Evolutionary conservation across 2,113 vertebrate species (phyloP).

Genomic region (Diadophis punctatus): DNA sequence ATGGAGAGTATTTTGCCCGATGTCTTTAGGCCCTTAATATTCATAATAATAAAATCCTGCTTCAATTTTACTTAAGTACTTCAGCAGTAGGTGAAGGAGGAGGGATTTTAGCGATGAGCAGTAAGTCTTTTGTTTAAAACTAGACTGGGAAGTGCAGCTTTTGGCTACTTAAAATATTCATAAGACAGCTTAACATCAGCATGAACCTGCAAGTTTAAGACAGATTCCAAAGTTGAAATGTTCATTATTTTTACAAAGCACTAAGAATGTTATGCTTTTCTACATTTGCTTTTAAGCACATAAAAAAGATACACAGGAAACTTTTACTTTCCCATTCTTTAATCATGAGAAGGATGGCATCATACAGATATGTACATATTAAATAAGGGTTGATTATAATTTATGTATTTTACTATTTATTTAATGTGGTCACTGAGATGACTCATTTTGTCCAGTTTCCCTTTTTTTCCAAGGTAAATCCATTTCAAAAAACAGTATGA

Average conservation of each 20-base stretch:
- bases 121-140: slow-evolving; percentile 41
- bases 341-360: neutral
- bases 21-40: slow-evolving; percentile 26
- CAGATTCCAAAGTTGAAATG: slow-evolving; percentile 30
- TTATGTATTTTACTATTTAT: neutral
- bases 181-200: slow-evolving; percentile 34
- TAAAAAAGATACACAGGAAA: neutral
- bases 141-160: neutral
- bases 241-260: slow-evolving; percentile 13
- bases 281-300: neutral
- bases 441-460: neutral
- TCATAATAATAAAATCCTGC: slow-evolving; percentile 38
- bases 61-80: slow-evolving; percentile 32
- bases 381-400: neutral
- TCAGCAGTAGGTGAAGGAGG: slow-evolving; percentile 28
- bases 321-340: neutral
- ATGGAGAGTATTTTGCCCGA: slow-evolving; percentile 43
- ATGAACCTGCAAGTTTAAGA: slow-evolving; percentile 33
- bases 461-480: neutral
- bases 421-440: neutral
- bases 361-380: neutral
- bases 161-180: slow-evolving; percentile 32
- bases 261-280: neutral
- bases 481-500: neutral
- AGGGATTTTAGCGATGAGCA: slow-evolving; percentile 14